phyloP scores from a whole-genome alignment of 2,888 invertebrate genomes.

The Machimus rusticus region DNA sequence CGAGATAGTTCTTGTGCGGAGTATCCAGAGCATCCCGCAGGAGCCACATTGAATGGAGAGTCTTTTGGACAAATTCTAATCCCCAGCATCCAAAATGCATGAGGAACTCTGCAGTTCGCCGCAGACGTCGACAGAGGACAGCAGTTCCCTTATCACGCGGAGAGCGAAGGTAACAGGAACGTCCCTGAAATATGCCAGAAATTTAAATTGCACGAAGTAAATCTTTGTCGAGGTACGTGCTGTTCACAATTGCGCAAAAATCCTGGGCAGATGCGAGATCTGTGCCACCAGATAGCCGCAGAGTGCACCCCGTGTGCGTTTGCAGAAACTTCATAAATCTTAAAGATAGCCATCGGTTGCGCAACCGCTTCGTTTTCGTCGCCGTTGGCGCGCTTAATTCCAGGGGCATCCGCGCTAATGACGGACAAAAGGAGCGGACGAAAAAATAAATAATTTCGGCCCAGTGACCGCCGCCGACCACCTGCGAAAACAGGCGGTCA shows the following conservation, averaged over 20 bases:
- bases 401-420: neutral
- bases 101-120: neutral
- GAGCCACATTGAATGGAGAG: neutral
- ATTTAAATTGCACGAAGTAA: neutral
- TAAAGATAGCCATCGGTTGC: neutral
- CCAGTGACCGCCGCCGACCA: neutral
- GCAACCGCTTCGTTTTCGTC: neutral
- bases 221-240: neutral
- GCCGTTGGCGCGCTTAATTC: neutral
- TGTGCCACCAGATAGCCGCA: neutral
- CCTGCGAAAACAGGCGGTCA: constrained; percentile 7
- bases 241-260: neutral
- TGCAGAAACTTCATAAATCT: neutral
- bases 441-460: neutral
- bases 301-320: neutral
- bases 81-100: neutral
- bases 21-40: neutral
- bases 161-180: neutral
- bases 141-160: neutral
- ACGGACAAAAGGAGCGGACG: neutral
- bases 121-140: neutral
- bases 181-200: neutral
- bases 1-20: neutral
- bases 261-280: neutral
- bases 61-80: neutral